These are phyloP conservation scores for Scaptomyza caliginosa DNA, from an alignment of 2,888 invertebrate species.

Conservation along the genomic window DNA sequence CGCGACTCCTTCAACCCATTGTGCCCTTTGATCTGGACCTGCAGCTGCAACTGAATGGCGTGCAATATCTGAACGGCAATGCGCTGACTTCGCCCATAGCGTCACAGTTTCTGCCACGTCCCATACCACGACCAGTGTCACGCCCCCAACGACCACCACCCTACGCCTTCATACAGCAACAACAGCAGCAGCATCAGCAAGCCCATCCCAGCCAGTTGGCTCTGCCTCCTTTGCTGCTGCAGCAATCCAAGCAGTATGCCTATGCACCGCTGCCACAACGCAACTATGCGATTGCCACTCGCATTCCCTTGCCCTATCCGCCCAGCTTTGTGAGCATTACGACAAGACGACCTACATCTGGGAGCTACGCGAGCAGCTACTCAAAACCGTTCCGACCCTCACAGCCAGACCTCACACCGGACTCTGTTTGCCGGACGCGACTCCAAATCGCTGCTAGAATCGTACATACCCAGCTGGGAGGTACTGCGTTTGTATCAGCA, in stretches of 20 bases:
- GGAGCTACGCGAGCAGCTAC: slow-evolving; percentile 17
- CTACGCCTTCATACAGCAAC: slow-evolving; percentile 43
- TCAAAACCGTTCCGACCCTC: slow-evolving; percentile 62
- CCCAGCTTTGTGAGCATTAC: slow-evolving; percentile 82
- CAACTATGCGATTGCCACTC: slow-evolving; percentile 43
- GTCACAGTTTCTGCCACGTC: slow-evolving; percentile 29
- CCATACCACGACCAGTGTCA: slow-evolving; percentile 20
- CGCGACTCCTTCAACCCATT: slow-evolving; percentile 60
- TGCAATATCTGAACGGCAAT: slow-evolving; percentile 61
- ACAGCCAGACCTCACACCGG: slow-evolving; percentile 67
- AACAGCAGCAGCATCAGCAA: slow-evolving; percentile 7
- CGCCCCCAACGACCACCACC: slow-evolving; percentile 45
- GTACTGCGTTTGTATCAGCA: slow-evolving; percentile 74
- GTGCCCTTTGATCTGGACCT: slow-evolving; percentile 71
- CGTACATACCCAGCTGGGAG: slow-evolving; percentile 86
- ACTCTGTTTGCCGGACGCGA: slow-evolving; percentile 77
- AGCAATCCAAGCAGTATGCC: slow-evolving; percentile 80
- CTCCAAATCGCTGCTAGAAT: slow-evolving; percentile 86
- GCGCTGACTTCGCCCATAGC: slow-evolving; percentile 23
- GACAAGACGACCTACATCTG: slow-evolving; percentile 52
- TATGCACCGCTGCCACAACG: slow-evolving; percentile 76
- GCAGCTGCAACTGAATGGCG: slow-evolving; percentile 50
- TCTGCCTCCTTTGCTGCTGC: slow-evolving; percentile 19
- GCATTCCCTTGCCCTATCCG: slow-evolving; percentile 77
- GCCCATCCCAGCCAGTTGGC: slow-evolving; percentile 20